Conservation (phyloP, 2,888 invertebrate genomes). For the Dicroscelio sp. region DNA sequence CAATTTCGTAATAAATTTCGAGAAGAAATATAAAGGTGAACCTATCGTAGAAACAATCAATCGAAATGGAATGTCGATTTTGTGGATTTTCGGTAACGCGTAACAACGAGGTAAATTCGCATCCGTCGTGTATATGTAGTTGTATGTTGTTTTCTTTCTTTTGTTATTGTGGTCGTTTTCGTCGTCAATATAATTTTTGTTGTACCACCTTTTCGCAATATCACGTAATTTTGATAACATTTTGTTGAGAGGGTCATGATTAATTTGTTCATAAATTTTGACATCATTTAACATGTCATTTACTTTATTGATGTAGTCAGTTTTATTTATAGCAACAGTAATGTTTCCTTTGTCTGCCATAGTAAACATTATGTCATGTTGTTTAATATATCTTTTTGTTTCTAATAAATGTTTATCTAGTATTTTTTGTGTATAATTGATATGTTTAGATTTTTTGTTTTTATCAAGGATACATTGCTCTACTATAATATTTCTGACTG, state of each 20-base stretch:
- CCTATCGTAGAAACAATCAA: not conserved
- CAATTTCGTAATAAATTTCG: conserved; percentile 1
- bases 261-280: not conserved
- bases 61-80: not conserved
- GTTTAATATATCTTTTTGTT: not conserved
- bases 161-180: not conserved
- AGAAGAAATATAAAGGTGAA: not conserved
- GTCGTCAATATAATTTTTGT: conserved; percentile 12
- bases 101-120: not conserved
- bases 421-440: not conserved
- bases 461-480: not conserved
- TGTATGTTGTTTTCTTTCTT: not conserved
- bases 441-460: not conserved
- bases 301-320: conserved; percentile 3
- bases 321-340: conserved; percentile 24
- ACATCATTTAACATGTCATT: conserved; percentile 2
- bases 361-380: conserved; percentile 18
- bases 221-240: not conserved
- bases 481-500: not conserved
- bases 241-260: too few species aligned
- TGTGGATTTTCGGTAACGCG: conserved; percentile 10
- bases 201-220: not conserved
- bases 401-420: not conserved
- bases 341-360: conserved; percentile 23
- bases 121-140: not conserved